Evolutionary conservation across 2,888 invertebrate species (phyloP).

Genomic region (Ophraella communa): DNA sequence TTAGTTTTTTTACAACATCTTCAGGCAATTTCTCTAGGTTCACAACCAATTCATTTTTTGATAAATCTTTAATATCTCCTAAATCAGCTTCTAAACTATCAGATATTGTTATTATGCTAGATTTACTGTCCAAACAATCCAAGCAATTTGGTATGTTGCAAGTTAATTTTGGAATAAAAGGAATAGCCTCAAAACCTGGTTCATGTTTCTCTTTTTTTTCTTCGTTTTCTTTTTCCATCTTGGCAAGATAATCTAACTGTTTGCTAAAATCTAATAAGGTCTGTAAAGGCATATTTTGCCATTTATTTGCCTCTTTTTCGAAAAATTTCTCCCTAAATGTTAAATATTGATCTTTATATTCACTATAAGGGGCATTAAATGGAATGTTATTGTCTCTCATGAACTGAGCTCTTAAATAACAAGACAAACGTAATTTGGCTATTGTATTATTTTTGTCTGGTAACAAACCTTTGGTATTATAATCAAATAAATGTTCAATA

Average conservation of each 20-base stretch:
- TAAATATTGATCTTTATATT: constrained; percentile 39
- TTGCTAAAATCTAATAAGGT: constrained; percentile 38
- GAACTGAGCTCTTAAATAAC: constrained; percentile 34
- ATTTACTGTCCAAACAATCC: constrained; percentile 17
- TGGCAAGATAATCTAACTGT: constrained; percentile 32
- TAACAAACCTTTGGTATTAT: constrained; percentile 41
- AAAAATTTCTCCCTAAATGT: constrained; percentile 36
- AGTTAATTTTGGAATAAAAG: not conserved
- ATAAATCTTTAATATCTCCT: constrained; percentile 19
- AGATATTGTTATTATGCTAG: constrained; percentile 5
- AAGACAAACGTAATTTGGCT: constrained; percentile 38
- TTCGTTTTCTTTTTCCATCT: constrained; percentile 32
- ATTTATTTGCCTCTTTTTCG: constrained; percentile 39
- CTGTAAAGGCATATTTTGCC: constrained; percentile 45
- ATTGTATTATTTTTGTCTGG: constrained; percentile 43
- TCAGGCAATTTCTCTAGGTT: constrained; percentile 28
- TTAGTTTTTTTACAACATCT: constrained; percentile 26
- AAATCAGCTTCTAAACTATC: constrained; percentile 13
- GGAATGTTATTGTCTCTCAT: constrained; percentile 38
- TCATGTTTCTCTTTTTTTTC: not conserved
- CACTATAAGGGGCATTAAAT: constrained; percentile 36
- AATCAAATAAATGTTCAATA: constrained; percentile 40
- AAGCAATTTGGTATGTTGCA: constrained; percentile 2
- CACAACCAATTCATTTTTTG: constrained; percentile 23
- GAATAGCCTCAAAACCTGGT: not conserved